Percentiles rank a stretch among this genome's conserved stretches.
Conservation (phyloP, 2,113 vertebrate species). For the Fulmarus glacialis region DNA sequence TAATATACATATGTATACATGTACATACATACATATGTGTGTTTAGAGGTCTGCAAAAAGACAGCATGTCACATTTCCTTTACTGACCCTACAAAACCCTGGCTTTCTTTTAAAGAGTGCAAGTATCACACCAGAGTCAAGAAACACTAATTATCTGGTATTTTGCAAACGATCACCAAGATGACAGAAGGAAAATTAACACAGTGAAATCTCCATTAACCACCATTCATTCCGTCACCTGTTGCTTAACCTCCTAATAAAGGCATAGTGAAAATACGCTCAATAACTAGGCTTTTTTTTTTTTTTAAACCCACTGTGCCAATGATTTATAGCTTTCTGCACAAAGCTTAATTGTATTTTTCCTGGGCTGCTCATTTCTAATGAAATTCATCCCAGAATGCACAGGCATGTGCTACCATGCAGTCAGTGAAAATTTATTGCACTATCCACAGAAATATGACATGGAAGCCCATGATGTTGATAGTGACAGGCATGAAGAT, state of each 20-base stretch:
- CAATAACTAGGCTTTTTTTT: background rate
- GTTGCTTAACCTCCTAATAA: background rate
- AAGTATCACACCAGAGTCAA: background rate
- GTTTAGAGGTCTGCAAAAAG: background rate
- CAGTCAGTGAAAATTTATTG: accelerated
- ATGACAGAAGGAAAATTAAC: background rate
- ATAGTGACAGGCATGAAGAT: background rate
- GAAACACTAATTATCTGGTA: background rate
- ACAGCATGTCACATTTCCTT: background rate
- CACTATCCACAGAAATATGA: accelerated
- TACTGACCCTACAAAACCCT: background rate
- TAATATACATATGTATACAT: background rate
- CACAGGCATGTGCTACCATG: background rate
- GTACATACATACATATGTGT: accelerated
- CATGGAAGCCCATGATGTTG: accelerated
- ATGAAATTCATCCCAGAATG: background rate
- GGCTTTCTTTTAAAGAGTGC: background rate
- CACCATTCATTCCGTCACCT: background rate
- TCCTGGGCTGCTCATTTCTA: background rate
- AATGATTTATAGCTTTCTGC: background rate
- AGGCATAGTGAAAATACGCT: background rate
- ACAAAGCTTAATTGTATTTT: background rate
- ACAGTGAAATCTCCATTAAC: background rate
- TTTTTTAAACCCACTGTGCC: too few relatives aligned
- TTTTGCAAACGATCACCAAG: background rate